These are phyloP conservation scores for Odobenus rosmarus DNA, from an alignment of 2,113 vertebrate species.

Conservation along the genomic window DNA sequence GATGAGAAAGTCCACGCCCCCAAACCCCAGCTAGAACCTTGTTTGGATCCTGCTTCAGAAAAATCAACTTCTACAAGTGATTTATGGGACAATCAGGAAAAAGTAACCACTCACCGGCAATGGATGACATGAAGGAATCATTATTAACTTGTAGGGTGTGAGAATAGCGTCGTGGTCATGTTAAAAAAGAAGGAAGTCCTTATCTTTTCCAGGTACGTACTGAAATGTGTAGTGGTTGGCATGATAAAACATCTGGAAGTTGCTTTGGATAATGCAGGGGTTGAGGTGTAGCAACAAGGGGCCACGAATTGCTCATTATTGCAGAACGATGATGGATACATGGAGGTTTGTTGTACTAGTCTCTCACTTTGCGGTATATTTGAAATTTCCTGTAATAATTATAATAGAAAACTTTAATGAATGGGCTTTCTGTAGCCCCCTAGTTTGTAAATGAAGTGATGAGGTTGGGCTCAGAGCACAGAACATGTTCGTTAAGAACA, in stretches of 20 bases:
- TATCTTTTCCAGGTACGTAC: neutral
- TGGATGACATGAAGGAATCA: neutral
- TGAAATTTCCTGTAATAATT: neutral
- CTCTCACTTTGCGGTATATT: neutral
- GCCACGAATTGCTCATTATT: accelerated
- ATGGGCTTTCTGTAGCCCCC: neutral
- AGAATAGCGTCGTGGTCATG: neutral
- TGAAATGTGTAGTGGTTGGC: neutral
- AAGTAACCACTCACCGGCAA: neutral
- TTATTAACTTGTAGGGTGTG: neutral
- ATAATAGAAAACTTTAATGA: neutral
- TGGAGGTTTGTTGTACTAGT: neutral
- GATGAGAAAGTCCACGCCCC: neutral
- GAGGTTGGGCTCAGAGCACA: neutral
- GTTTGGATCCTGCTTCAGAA: neutral
- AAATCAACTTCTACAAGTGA: neutral
- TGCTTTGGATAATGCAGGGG: neutral
- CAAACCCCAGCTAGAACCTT: neutral
- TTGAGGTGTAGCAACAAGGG: neutral
- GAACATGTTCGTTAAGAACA: neutral
- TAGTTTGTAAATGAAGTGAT: neutral
- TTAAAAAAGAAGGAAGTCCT: neutral
- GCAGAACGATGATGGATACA: neutral
- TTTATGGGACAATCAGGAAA: neutral
- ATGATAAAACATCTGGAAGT: neutral